phyloP scores from a whole-genome alignment of 2,888 invertebrate genomes.

The Sphaerophoria taeniata region DNA sequence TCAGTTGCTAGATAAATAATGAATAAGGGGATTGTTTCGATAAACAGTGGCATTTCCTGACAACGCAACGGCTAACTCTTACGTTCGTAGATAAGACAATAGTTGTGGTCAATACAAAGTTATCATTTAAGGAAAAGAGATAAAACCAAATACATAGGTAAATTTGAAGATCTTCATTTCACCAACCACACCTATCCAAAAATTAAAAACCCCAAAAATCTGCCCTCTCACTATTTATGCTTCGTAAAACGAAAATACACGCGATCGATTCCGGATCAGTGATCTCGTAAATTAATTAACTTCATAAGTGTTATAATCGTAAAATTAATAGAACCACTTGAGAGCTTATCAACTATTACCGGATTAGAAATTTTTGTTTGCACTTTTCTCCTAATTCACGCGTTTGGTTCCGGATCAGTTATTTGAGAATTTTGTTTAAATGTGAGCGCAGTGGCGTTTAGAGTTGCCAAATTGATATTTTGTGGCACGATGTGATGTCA shows the following conservation, averaged over 20 bases:
- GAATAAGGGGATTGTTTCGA: too few relatives aligned
- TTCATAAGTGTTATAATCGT: not conserved
- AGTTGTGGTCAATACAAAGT: too few relatives aligned
- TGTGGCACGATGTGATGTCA: not conserved
- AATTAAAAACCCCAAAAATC: not conserved
- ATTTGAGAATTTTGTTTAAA: not conserved
- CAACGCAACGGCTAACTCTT: too few relatives aligned
- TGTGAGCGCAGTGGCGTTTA: not conserved
- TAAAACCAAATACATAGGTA: too few relatives aligned
- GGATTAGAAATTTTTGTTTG: slow-evolving; percentile 9
- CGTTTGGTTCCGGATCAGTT: slow-evolving; percentile 39
- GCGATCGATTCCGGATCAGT: slow-evolving; percentile 29
- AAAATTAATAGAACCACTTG: slow-evolving; percentile 10
- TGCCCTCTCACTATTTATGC: not conserved
- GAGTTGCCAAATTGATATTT: slow-evolving; percentile 7
- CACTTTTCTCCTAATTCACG: slow-evolving; percentile 1
- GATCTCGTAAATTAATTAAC: not conserved
- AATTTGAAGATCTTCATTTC: not conserved
- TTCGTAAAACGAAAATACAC: not conserved
- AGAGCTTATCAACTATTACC: slow-evolving; percentile 21
- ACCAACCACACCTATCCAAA: not conserved
- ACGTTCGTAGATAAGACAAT: too few relatives aligned
- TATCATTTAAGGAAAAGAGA: too few relatives aligned
- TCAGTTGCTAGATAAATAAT: too few relatives aligned
- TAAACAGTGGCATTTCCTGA: too few relatives aligned